Percentiles rank a stretch among this genome's conserved stretches.
phyloP scores from a whole-genome alignment of 2,113 vertebrate genomes.

The Albula glossodonta region DNA sequence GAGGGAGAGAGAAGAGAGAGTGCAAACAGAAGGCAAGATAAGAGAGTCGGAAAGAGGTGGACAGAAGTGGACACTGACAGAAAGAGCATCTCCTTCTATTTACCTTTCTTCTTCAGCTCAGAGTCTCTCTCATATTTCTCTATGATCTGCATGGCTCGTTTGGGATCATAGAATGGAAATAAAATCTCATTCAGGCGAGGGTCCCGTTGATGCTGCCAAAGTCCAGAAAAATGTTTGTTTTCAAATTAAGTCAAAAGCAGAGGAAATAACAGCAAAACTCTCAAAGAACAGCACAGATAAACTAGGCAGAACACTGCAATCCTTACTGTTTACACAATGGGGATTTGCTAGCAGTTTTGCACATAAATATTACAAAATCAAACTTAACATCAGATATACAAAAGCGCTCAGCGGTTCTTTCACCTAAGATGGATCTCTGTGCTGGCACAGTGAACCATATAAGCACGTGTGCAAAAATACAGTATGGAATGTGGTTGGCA shows the following conservation, averaged over 20 bases:
- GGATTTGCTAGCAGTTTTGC: background rate
- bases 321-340: background rate
- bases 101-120: conserved; percentile 92
- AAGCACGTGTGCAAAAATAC: background rate
- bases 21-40: background rate
- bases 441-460: background rate
- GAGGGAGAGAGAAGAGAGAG: background rate
- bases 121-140: conserved; percentile 92
- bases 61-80: background rate
- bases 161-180: conserved; percentile 95
- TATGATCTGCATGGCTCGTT: conserved; percentile 95
- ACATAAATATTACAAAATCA: background rate
- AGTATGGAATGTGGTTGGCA: background rate
- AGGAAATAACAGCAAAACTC: background rate
- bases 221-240: conserved; percentile 16
- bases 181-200: conserved; percentile 97
- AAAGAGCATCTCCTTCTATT: conserved; percentile 31
- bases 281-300: conserved; percentile 18
- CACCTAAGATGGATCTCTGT: background rate
- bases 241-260: conserved; percentile 49
- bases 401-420: background rate
- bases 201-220: conserved; percentile 91
- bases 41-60: background rate
- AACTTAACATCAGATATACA: background rate
- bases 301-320: conserved; percentile 20